Base-by-base conservation (phyloP, 1,140 invertebrate species). In the Anadara kagoshimensis region DNA sequence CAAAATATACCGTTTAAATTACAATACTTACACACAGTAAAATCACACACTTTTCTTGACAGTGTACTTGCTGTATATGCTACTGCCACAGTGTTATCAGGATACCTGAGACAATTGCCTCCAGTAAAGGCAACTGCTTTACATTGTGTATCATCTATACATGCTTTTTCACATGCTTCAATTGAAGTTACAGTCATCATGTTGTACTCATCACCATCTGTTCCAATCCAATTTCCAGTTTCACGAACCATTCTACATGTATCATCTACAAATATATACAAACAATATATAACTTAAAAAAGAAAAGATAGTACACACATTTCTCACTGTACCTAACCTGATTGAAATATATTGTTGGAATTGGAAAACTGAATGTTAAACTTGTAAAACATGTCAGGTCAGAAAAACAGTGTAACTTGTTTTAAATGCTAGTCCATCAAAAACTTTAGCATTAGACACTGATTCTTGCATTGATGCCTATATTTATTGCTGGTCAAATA, bases 181-280 rank as follows among this genome's bases (percentile, higher is more conserved):
- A 61, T 1, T 61, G 11, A 16, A 18, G 11, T 14, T 41, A 18
- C 14, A 12, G n/a, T n/a, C n/a, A 11, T 24, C 0, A 5, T 36
- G 18, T 0, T 10, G 16, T 43, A 10, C 0, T 16, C 36, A 61
- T 41, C 58, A 8, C n/a, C 3, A 0, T 18, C 29, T 41, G 8
- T 22, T 36, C 29, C 29, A 36, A 36, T 3, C 2, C 2, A 36
- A 18, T 43, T 44, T 18, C n/a, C n/a, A 8, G 41, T 0, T 36
- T 44, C 0, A 5, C 5, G 4, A 18, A 43, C 36, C 58, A 61
- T 61, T 41, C 5, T n/a, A 43, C 58, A 61, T 41, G 29, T n/a
- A 41, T 8, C n/a, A n/a, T 61, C 58, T 61, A 61, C 18, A 49
- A 49, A n/a, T 11, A 49, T 49, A n/a, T 51, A 18, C 10, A 51